Percentiles rank a stretch among this genome's conserved stretches.
phyloP scores from a whole-genome alignment of 2,888 invertebrate species.

The Cephus sareptanus region DNA sequence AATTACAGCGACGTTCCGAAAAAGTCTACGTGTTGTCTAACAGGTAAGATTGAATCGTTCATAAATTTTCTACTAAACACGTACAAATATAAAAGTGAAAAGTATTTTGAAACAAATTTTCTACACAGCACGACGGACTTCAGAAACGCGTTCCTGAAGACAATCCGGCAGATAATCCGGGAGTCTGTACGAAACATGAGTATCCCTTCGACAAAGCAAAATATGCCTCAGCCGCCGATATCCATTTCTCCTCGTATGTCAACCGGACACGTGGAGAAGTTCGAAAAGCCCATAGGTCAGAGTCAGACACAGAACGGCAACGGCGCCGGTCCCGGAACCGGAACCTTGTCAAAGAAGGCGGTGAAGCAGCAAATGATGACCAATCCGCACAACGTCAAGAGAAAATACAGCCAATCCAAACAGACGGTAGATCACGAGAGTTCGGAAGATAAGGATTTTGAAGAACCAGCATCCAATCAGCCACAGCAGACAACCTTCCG shows the following conservation, averaged over 20 bases:
- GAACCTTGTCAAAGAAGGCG: slow-evolving; percentile 83
- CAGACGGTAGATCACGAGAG: slow-evolving; percentile 81
- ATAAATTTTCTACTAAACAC: neutral
- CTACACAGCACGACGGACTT: slow-evolving; percentile 88
- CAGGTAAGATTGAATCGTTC: slow-evolving; percentile 71
- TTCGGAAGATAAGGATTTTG: slow-evolving; percentile 81
- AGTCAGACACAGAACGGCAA: slow-evolving; percentile 47
- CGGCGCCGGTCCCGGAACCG: slow-evolving; percentile 70
- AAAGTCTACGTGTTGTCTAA: slow-evolving; percentile 97
- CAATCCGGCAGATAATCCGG: slow-evolving; percentile 95
- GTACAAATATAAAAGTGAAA: neutral
- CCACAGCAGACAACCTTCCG: slow-evolving; percentile 66
- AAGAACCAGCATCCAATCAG: slow-evolving; percentile 66
- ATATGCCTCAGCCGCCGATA: slow-evolving; percentile 54
- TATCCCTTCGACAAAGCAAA: slow-evolving; percentile 81
- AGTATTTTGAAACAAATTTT: neutral
- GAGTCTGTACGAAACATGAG: slow-evolving; percentile 98
- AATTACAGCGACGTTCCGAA: slow-evolving; percentile 92
- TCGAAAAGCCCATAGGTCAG: slow-evolving; percentile 49
- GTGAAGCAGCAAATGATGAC: slow-evolving; percentile 80
- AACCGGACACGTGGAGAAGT: slow-evolving; percentile 58
- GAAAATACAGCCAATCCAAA: slow-evolving; percentile 60
- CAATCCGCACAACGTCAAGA: slow-evolving; percentile 64
- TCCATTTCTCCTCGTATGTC: slow-evolving; percentile 60
- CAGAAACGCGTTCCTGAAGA: slow-evolving; percentile 96